Conservation (phyloP, 1,140 invertebrate species). For the Dinothrombium tinctorium region DNA sequence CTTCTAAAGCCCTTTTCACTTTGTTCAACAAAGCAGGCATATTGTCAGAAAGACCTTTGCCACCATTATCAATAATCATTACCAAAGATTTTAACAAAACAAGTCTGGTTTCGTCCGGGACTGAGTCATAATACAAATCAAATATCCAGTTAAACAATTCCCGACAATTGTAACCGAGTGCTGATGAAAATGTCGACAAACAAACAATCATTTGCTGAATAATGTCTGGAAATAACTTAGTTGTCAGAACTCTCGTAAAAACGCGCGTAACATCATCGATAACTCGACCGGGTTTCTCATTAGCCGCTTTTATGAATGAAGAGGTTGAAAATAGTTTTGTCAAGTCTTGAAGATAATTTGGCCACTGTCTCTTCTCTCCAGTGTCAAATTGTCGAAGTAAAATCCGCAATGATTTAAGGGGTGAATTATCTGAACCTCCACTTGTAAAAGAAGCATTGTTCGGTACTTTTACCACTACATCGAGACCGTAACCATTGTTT, state of each 20-base stretch:
- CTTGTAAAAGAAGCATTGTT: too few species aligned
- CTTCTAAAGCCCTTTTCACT: constrained; percentile 51
- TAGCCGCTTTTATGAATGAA: background rate
- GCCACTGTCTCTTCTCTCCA: constrained; percentile 11
- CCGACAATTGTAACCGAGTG: background rate
- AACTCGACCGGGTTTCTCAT: constrained; percentile 1
- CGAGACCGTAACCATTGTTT: too few species aligned
- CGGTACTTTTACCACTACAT: too few species aligned
- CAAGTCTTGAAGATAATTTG: constrained; percentile 9
- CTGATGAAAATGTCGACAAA: constrained; percentile 3
- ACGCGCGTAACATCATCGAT: constrained; percentile 7
- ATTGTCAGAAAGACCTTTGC: constrained; percentile 6
- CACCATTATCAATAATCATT: constrained; percentile 27
- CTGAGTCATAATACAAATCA: constrained; percentile 31
- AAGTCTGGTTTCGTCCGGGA: constrained; percentile 44
- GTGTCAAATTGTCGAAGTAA: constrained; percentile 7
- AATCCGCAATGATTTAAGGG: too few species aligned
- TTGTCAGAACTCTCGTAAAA: constrained; percentile 5
- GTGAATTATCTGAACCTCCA: too few species aligned
- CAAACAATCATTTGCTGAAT: constrained; percentile 10
- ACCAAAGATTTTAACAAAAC: constrained; percentile 42
- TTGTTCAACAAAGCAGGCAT: constrained; percentile 18
- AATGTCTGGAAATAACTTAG: constrained; percentile 11
- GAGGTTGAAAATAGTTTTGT: constrained; percentile 2
- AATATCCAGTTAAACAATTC: constrained; percentile 43